phyloP scores from a whole-genome alignment of 2,888 invertebrate genomes.

The Phanerotoma sp. region DNA sequence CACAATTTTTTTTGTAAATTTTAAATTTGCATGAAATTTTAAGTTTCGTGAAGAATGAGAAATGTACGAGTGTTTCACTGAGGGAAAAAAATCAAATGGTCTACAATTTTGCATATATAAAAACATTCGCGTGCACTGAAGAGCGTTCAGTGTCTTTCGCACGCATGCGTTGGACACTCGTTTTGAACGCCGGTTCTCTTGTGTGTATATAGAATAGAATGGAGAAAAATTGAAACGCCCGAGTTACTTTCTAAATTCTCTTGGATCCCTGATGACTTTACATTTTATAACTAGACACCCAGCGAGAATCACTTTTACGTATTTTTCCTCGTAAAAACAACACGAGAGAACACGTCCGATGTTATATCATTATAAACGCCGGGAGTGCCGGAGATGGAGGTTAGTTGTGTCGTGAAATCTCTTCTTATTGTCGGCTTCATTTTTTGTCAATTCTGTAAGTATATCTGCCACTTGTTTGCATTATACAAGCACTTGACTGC shows the following conservation, averaged over 20 bases:
- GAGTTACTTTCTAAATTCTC: conserved; percentile 51
- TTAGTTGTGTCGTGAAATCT: conserved; percentile 47
- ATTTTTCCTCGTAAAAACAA: conserved; percentile 42
- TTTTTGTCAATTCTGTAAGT: conserved; percentile 45
- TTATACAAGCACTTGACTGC: no score
- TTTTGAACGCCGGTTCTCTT: conserved; percentile 3
- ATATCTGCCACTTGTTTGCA: conserved; percentile 1
- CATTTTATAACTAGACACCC: conserved; percentile 46
- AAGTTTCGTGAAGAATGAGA: no score
- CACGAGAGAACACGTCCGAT: conserved; percentile 49
- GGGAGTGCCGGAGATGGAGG: conserved; percentile 54
- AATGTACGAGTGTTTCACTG: no score
- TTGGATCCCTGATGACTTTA: conserved; percentile 42
- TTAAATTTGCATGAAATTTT: no score
- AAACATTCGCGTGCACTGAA: not conserved
- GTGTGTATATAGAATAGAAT: conserved; percentile 29
- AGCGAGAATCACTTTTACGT: conserved; percentile 48
- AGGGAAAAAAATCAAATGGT: no score
- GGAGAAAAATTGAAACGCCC: conserved; percentile 34
- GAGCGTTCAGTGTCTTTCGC: conserved; percentile 10
- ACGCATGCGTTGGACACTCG: conserved; percentile 30
- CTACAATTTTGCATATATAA: no score
- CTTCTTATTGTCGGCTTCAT: conserved; percentile 40
- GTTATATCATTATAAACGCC: conserved; percentile 52
- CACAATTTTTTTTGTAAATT: no score